Conservation (phyloP, 2,888 invertebrate species). For the Drosophila pseudotakahashii region DNA sequence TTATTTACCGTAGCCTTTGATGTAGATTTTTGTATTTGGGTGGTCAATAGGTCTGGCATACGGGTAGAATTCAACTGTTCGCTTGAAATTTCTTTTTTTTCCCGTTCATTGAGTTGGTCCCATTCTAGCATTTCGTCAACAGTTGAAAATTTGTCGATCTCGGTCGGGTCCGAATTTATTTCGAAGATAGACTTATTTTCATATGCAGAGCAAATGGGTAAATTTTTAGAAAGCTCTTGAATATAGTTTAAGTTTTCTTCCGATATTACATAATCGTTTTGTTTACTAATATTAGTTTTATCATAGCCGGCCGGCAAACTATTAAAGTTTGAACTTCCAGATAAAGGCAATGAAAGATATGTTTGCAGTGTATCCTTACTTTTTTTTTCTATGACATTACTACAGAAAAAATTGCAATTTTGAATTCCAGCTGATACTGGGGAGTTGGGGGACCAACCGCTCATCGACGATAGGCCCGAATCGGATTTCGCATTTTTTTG, state of each 20-base stretch:
- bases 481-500: constrained; percentile 88
- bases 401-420: constrained; percentile 47
- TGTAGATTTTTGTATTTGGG: constrained; percentile 21
- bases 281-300: constrained; percentile 3
- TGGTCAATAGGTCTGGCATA: constrained; percentile 61
- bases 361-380: constrained; percentile 24
- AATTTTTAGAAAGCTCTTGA: constrained; percentile 83
- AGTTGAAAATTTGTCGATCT: constrained; percentile 50
- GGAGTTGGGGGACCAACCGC: constrained; percentile 93
- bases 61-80: constrained; percentile 11
- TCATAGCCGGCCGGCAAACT: background rate
- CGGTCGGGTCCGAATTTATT: constrained; percentile 33
- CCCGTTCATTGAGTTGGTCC: constrained; percentile 65
- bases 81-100: background rate
- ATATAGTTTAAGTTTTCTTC: constrained; percentile 84
- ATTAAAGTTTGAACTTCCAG: constrained; percentile 4
- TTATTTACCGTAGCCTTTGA: constrained; percentile 4
- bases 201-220: constrained; percentile 84
- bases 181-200: constrained; percentile 84
- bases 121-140: constrained; percentile 79
- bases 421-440: constrained; percentile 82
- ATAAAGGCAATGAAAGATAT: constrained; percentile 9
- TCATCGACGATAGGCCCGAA: constrained; percentile 94
- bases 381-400: constrained; percentile 51
- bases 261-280: constrained; percentile 76